A percentile compares a stretch with the other conserved stretches of the same genome.
Conservation (phyloP, 2,797 vertebrate species). For the Syncerus caffer region DNA sequence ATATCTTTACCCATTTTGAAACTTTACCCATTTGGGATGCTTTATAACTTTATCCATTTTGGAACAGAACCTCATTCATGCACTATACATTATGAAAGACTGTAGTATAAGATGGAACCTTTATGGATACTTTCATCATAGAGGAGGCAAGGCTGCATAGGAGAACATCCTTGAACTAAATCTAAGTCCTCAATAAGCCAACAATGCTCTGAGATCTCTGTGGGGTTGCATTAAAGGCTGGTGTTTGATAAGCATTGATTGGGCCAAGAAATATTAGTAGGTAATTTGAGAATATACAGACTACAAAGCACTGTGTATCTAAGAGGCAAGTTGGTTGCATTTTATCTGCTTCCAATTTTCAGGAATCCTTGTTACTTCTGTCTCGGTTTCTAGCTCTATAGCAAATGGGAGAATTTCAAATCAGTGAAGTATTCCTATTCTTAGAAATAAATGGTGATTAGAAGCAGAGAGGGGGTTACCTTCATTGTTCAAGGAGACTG, state of each 20-base stretch:
- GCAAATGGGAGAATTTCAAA: background rate
- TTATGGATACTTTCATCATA: background rate
- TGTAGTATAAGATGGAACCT: background rate
- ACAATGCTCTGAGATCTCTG: background rate
- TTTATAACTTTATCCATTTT: background rate
- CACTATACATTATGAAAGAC: background rate
- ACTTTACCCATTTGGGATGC: background rate
- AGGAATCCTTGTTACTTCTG: background rate
- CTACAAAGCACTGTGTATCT: background rate
- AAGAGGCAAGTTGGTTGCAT: background rate
- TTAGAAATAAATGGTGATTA: slow-evolving; percentile 56
- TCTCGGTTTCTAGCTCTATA: background rate
- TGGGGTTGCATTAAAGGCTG: background rate
- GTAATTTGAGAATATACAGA: background rate
- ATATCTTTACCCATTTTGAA: background rate
- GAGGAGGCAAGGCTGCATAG: fast-evolving
- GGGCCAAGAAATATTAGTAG: background rate
- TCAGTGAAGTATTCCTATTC: slow-evolving; percentile 26
- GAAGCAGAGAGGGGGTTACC: background rate
- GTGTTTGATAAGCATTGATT: background rate
- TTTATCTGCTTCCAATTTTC: background rate
- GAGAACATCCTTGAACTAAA: background rate
- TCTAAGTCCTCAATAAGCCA: background rate
- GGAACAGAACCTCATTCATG: background rate
- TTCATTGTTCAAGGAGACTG: slow-evolving; percentile 60